Evolutionary conservation across 92 coral and sea anemone genomes (phyloP), one percentile per base, ranked within the genome.

Genomic region (Paragorgia papillata): DNA sequence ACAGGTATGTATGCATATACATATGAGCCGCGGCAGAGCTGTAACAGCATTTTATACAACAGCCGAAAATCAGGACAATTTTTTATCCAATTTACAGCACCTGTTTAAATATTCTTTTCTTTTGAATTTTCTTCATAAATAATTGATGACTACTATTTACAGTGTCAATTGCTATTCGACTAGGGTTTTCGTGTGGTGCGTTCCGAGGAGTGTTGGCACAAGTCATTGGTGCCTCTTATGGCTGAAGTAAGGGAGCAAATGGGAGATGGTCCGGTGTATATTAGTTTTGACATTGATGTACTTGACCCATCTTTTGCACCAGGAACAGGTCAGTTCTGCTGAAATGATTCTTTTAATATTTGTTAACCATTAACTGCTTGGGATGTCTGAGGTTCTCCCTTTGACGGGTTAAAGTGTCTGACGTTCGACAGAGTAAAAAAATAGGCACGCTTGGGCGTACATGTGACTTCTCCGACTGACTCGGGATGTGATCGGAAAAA

Each of bases 281-380:
- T 92, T 63, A 75, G 86, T 12, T 89, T 92, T 67, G 95, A 89
- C 62, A 89, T 92, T 62, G 97, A 92, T 83, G 90, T 86, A 14
- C 79, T 92, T 32, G 97, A 92, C 64, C 97, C 97, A 66, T 77
- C 97, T 41, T 81, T 78, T 76, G 88, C 91, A 10, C 97, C 97
- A 1, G 95, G 97, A 24, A 92, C 97, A 76, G 97, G 97, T 86
- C 41, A 75, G 83, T 17, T 9, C 13, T 65, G 32, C 29, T 20
- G 68, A 62, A 13, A 62, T 26, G 40, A 1, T 12, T 2, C 12
- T 17, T 7, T 15, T 24, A 7, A 22, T 5, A 22, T n/a, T 8
- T 57, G 15, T 57, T n/a, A n/a, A n/a, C n/a, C n/a, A n/a, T n/a
- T n/a, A 2, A 57, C 12, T 24, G 7, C 62, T n/a, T n/a, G n/a